These are phyloP conservation scores for Betta splendens DNA, from an alignment of 2,797 vertebrate genomes.

Conservation along the genomic window DNA sequence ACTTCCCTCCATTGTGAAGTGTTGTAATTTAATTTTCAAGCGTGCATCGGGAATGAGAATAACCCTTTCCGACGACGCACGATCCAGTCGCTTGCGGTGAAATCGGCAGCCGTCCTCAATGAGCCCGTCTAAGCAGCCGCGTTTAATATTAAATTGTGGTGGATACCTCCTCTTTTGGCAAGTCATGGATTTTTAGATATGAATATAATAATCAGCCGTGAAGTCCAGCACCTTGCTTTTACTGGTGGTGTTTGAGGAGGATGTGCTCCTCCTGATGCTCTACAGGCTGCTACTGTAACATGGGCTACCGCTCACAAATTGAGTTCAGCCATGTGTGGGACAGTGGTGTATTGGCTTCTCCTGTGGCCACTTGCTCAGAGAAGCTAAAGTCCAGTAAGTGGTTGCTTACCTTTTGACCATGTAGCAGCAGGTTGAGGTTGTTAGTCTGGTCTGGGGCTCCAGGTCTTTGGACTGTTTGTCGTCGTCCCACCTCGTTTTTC, in stretches of 20 bases:
- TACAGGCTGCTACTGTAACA: slow-evolving; percentile 14
- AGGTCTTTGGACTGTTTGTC: neutral
- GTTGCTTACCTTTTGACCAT: neutral
- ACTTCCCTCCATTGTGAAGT: neutral
- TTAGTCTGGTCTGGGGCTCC: neutral
- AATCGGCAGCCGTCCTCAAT: neutral
- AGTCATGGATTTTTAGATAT: no score
- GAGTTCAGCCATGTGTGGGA: slow-evolving; percentile 21
- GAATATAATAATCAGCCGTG: no score
- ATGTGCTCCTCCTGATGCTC: neutral
- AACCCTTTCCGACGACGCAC: neutral
- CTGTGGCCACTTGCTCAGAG: slow-evolving; percentile 3
- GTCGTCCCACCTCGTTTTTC: neutral
- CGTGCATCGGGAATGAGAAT: neutral
- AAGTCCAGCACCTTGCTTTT: no score
- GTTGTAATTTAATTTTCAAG: slow-evolving; percentile 1
- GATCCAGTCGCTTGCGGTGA: slow-evolving; percentile 4
- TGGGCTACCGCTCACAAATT: slow-evolving; percentile 34
- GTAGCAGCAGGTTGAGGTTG: neutral
- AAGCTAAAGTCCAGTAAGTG: slow-evolving; percentile 11
- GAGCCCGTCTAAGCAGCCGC: neutral
- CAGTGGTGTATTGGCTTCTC: slow-evolving; percentile 22
- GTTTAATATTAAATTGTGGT: no score
- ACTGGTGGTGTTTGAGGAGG: neutral
- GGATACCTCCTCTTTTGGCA: no score